Base-by-base conservation (phyloP, 92 coral and sea anemone species). In the Heliopora coerulea region DNA sequence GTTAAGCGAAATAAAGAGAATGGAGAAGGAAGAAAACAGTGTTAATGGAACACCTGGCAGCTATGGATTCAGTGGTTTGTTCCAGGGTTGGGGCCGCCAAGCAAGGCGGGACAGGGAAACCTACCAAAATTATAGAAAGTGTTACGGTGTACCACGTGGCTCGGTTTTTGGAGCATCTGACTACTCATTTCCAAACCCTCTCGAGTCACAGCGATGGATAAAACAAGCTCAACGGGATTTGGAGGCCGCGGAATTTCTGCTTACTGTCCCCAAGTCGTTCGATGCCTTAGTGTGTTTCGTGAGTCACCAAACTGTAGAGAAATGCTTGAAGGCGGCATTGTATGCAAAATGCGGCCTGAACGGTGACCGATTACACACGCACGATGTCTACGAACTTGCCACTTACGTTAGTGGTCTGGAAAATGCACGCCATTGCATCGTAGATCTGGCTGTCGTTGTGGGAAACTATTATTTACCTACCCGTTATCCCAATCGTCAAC, bases 161-260 rank as follows among this genome's bases (percentile, higher is more conserved):
- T 40, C 72, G 41, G 31, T 86, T 0, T 61, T 84, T 10, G 74
- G 82, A 18, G 56, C 85, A 0, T 73, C 83, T 32, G 73, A 78
- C 9, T 79, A 83, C 26, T 52, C 82, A n/a, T 83, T 78, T 78
- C 96, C 90, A 33, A 87, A 95, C 46, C 77, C 83, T 30, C 84
- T 78, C 68, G 99, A 95, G 61, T 95, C 99, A 26, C 82, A 82
- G 44, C 97, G 99, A 28, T 95, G 99, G 99, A 79, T 95, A 85
- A 83, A 76, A 56, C 99, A 95, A 86, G 91, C 97, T 15, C 80
- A 73, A 0, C 86, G 86, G 13, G 99, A 95, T 52, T 83, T 95
- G 5, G 65, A 57, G 6, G 99, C 97, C 18, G 99, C 97, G 6
- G 80, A 73, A 60, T 84, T 80, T 49, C 62, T 95, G 50, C 58